Evolutionary conservation across 2,888 invertebrate species (phyloP).

Genomic region (Eupelmus urozonus): DNA sequence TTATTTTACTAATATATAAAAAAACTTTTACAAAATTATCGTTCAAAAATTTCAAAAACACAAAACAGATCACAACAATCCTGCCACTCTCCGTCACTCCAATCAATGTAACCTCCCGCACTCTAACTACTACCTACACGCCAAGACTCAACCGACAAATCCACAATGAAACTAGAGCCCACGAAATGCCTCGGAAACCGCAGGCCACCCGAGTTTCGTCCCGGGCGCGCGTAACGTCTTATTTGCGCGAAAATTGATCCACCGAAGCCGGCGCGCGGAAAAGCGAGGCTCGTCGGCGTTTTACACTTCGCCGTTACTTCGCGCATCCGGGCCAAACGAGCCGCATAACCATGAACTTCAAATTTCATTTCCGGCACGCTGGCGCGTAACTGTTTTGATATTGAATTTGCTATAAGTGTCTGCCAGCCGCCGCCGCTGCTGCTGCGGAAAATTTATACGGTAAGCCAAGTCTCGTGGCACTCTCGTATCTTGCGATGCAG

Average conservation of each 20-base stretch:
- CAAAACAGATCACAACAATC: too few species aligned
- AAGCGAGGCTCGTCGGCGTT: slow-evolving; percentile 55
- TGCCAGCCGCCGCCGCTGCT: too few species aligned
- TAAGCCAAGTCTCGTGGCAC: not conserved
- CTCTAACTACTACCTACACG: too few species aligned
- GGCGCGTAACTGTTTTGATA: slow-evolving; percentile 67
- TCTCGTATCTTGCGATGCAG: not conserved
- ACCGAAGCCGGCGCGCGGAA: slow-evolving; percentile 9
- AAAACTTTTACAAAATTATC: too few species aligned
- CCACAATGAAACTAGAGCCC: too few species aligned
- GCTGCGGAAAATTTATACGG: slow-evolving; percentile 51
- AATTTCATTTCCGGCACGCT: slow-evolving; percentile 66
- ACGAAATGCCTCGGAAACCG: not conserved
- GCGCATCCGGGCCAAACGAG: slow-evolving; percentile 59
- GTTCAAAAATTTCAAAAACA: too few species aligned
- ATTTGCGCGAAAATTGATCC: slow-evolving; percentile 39
- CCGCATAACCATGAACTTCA: slow-evolving; percentile 64
- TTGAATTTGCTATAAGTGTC: slow-evolving; percentile 64
- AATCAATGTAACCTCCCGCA: too few species aligned
- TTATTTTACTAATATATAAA: too few species aligned
- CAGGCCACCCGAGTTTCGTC: not conserved
- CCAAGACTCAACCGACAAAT: too few species aligned
- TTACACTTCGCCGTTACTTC: slow-evolving; percentile 60
- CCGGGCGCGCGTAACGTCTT: slow-evolving; percentile 12
- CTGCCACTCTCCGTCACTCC: too few species aligned